Evolutionary conservation across 64 coral and sea anemone genomes (phyloP).

Genomic region (Montipora capricornis): DNA sequence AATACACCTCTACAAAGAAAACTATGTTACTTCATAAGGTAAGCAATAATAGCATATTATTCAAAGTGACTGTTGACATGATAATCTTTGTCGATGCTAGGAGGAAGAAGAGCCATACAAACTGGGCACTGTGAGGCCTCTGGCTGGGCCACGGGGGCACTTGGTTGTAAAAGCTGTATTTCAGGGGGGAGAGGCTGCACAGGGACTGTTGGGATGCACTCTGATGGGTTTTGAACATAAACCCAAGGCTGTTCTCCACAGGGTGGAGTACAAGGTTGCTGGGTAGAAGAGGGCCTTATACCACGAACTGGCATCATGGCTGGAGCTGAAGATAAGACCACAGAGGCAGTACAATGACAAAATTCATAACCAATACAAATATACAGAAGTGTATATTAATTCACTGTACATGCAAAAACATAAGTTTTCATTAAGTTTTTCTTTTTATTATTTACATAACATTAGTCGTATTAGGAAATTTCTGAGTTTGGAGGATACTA

Average conservation of each 20-base stretch:
- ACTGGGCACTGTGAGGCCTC: constrained; percentile 19
- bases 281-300: not conserved
- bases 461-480: too few relatives aligned
- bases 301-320: constrained; percentile 4
- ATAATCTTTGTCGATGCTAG: constrained; percentile 26
- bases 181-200: not conserved
- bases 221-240: not conserved
- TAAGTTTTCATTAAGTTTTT: too few relatives aligned
- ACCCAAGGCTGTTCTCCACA: not conserved
- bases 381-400: not conserved
- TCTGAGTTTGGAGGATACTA: too few relatives aligned
- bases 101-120: constrained; percentile 43
- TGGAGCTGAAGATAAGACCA: not conserved
- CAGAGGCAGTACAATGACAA: not conserved
- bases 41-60: not conserved
- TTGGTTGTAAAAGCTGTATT: not conserved
- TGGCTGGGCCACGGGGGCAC: not conserved
- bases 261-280: not conserved
- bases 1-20: too few relatives aligned
- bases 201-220: not conserved
- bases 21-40: too few relatives aligned
- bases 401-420: too few relatives aligned
- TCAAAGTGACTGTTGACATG: constrained; percentile 57
- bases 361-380: not conserved
- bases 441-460: too few relatives aligned